These are phyloP conservation scores for Eucidaris tribuloides DNA, from an alignment of 35 echinoderm and acorn worm genomes.

Conservation along the genomic window DNA sequence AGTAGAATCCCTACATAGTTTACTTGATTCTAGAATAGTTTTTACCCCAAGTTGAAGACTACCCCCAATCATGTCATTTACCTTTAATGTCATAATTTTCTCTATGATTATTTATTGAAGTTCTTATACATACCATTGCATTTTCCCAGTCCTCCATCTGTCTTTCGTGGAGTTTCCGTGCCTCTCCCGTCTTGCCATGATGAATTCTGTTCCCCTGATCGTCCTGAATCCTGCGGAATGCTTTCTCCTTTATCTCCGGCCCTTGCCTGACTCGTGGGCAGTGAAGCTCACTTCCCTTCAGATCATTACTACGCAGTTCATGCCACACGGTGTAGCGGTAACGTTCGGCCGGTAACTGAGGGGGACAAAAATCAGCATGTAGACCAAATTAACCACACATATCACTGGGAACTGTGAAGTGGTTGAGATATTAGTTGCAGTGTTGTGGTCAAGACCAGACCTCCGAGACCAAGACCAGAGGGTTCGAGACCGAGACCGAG, in stretches of 20 bases:
- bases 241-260: conserved; percentile 71
- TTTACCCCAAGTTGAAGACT: too few relatives aligned
- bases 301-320: conserved; percentile 67
- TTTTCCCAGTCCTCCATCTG: conserved; percentile 84
- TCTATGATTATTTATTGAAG: not conserved
- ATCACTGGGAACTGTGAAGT: not conserved
- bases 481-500: not conserved
- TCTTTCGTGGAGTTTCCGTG: conserved; percentile 47
- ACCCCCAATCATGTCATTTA: not conserved
- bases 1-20: too few relatives aligned
- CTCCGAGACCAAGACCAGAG: not conserved
- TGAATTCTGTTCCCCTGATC: conserved; percentile 72
- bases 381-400: not conserved
- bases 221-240: conserved; percentile 72
- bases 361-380: not conserved
- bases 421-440: not conserved
- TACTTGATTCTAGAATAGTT: too few relatives aligned
- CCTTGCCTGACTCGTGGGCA: conserved; percentile 70
- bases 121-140: conserved; percentile 26
- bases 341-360: conserved; percentile 53
- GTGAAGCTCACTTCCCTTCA: conserved; percentile 65
- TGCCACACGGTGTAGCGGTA: conserved; percentile 83
- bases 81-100: not conserved
- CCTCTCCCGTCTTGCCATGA: conserved; percentile 58
- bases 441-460: not conserved